Percentiles rank a stretch among this genome's conserved stretches.
phyloP scores from a whole-genome alignment of 1,140 invertebrate genomes.

The Armadillidium nasatum region DNA sequence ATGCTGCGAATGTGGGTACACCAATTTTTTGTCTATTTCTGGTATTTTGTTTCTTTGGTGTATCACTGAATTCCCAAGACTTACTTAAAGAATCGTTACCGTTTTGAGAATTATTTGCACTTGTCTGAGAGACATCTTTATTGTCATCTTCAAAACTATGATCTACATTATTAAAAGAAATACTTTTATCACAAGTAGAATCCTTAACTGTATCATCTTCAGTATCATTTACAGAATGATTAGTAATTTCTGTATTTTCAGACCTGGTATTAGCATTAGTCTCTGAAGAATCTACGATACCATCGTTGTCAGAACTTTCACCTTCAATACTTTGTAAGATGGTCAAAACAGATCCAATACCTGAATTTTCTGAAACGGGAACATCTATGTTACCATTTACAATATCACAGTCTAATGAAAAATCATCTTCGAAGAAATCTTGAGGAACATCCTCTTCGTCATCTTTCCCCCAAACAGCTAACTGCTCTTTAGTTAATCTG shows the following conservation, averaged over 20 bases:
- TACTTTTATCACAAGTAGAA: not conserved
- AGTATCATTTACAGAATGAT: too few relatives aligned
- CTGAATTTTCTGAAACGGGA: not conserved
- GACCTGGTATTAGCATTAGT: not conserved
- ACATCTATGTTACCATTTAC: not conserved
- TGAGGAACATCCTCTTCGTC: slow-evolving; percentile 34
- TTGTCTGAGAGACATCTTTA: not conserved
- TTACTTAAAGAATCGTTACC: not conserved
- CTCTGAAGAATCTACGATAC: not conserved
- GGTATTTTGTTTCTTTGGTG: not conserved
- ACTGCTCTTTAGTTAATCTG: slow-evolving; percentile 32
- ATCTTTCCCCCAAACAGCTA: slow-evolving; percentile 41
- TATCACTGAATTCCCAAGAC: not conserved
- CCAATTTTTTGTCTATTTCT: not conserved
- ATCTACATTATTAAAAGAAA: not conserved
- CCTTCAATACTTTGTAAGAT: not conserved
- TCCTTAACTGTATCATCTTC: not conserved
- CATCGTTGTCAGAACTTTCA: not conserved
- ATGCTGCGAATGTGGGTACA: not conserved
- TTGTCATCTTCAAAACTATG: not conserved
- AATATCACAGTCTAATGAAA: not conserved
- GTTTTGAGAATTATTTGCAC: not conserved
- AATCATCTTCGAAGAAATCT: not conserved
- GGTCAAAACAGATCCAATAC: too few relatives aligned
- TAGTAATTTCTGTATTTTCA: not conserved